Evolutionary conservation across 2,113 vertebrate genomes (phyloP).

Genomic region (Chloebia gouldiae): DNA sequence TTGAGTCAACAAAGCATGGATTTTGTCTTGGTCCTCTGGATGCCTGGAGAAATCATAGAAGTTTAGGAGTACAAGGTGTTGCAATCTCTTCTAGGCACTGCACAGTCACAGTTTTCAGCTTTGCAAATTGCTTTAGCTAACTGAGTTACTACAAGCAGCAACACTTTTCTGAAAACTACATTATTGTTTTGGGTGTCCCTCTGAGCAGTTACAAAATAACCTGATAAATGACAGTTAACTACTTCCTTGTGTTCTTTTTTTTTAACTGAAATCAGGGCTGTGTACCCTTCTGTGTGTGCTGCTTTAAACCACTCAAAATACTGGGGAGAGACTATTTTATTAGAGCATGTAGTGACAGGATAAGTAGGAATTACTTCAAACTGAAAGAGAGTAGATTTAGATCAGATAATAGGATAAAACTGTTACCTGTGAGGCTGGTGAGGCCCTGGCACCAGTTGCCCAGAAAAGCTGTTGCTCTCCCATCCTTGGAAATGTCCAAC

Average conservation of each 20-base stretch:
- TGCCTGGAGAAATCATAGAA: rapidly evolving
- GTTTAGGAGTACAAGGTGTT: background rate
- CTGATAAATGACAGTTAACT: background rate
- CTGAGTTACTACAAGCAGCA: background rate
- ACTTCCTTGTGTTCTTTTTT: background rate
- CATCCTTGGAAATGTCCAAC: background rate
- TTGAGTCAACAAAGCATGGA: background rate
- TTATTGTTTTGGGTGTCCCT: background rate
- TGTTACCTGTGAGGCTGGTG: background rate
- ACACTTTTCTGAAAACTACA: background rate
- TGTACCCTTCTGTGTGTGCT: background rate
- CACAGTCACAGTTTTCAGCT: background rate
- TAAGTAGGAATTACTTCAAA: background rate
- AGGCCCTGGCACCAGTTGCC: background rate
- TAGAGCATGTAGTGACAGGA: background rate
- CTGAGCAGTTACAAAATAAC: background rate
- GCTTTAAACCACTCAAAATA: background rate
- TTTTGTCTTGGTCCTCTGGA: background rate
- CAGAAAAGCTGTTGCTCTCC: background rate
- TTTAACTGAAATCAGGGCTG: background rate
- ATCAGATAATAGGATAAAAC: background rate
- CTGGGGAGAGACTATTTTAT: background rate
- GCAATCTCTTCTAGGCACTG: background rate
- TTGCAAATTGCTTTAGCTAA: background rate
- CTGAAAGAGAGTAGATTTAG: background rate